Conservation (phyloP, 1,140 invertebrate species). For the Drosophila nannoptera region DNA sequence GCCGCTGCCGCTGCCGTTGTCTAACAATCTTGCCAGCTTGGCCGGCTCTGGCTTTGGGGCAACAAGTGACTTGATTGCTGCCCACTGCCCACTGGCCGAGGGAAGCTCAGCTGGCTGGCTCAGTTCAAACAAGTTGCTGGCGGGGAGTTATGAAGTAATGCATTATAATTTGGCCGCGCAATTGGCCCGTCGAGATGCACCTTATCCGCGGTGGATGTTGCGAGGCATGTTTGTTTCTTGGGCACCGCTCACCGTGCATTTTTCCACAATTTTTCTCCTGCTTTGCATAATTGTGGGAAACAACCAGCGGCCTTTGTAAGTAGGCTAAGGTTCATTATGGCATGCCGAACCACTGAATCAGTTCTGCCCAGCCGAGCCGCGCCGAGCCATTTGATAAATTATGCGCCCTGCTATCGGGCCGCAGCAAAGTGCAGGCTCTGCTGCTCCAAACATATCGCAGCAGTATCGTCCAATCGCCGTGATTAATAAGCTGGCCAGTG, state of each 20-base stretch:
- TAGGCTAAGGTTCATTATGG: conserved; percentile 76
- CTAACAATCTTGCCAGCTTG: conserved; percentile 41
- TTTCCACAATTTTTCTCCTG: conserved; percentile 49
- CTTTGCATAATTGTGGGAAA: conserved; percentile 77
- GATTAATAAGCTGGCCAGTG: conserved; percentile 57
- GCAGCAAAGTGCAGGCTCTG: conserved; percentile 54
- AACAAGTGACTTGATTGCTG: conserved; percentile 73
- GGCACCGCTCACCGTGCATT: conserved; percentile 37
- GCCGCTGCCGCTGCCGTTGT: conserved; percentile 15
- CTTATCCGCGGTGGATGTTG: conserved; percentile 48
- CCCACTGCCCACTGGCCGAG: conserved; percentile 52
- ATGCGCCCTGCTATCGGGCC: conserved; percentile 56
- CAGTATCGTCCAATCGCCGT: conserved; percentile 62
- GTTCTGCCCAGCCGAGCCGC: conserved; percentile 1
- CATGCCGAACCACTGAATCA: conserved; percentile 66
- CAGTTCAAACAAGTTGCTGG: conserved; percentile 76
- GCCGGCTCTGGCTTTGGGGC: conserved; percentile 63
- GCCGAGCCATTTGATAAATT: conserved; percentile 68
- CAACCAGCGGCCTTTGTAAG: conserved; percentile 70
- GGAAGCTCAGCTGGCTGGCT: conserved; percentile 53
- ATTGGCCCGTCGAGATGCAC: conserved; percentile 68
- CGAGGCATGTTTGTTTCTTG: conserved; percentile 64
- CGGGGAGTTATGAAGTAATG: conserved; percentile 76
- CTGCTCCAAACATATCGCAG: conserved; percentile 43
- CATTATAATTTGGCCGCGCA: conserved; percentile 72